Percentiles rank a stretch among this genome's conserved stretches.
These are phyloP conservation scores for Apocheima hispidaria DNA, from an alignment of 2,888 invertebrate genomes.

Conservation along the genomic window DNA sequence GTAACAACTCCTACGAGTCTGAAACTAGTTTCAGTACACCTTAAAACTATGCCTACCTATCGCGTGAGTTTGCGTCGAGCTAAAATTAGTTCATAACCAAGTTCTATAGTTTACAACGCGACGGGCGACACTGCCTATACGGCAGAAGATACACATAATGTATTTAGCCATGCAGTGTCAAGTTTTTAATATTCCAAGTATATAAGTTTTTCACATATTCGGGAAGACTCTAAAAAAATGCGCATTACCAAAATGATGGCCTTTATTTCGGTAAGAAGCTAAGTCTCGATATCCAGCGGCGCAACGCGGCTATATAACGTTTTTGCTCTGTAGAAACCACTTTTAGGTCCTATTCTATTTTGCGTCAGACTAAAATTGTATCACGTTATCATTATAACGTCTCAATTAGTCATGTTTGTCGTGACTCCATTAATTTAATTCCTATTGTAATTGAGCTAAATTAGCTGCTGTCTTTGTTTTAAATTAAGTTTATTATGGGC, in stretches of 20 bases:
- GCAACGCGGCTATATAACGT: no score
- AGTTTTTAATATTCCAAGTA: no score
- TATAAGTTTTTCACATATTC: no score
- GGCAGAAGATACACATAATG: no score
- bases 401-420: constrained; percentile 31
- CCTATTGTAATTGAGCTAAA: constrained; percentile 30
- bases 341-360: neutral
- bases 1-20: neutral
- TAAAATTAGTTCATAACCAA: constrained; percentile 29
- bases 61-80: constrained; percentile 18
- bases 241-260: neutral
- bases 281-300: no score
- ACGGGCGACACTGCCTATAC: no score
- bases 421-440: constrained; percentile 32
- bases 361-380: constrained; percentile 13
- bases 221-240: no score
- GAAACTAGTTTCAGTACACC: constrained; percentile 20
- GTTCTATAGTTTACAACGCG: constrained; percentile 15
- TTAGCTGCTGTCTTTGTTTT: constrained; percentile 31
- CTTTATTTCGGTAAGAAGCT: no score
- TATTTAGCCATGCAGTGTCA: no score
- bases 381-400: constrained; percentile 21
- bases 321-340: neutral
- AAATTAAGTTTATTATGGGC: constrained; percentile 23
- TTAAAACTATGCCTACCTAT: constrained; percentile 26